phyloP scores from a whole-genome alignment of 2,888 invertebrate genomes.

The Thecocarcelia acutangulata region DNA sequence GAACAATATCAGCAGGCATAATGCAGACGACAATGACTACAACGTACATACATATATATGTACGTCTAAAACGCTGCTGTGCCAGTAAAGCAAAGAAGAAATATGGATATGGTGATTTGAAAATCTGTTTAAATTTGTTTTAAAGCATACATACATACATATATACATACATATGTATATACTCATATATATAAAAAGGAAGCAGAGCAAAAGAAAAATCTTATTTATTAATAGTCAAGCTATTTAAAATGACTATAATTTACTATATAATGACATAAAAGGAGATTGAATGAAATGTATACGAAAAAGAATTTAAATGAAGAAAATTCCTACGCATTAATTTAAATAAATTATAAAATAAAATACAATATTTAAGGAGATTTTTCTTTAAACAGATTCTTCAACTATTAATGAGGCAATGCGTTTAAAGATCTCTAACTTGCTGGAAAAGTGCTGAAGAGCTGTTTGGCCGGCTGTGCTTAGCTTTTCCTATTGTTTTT shows the following conservation, averaged over 20 bases:
- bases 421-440: too few species aligned
- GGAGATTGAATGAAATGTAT: constrained; percentile 39
- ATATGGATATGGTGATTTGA: constrained; percentile 66
- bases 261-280: constrained; percentile 61
- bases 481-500: too few species aligned
- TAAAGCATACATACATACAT: constrained; percentile 5
- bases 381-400: too few species aligned
- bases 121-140: constrained; percentile 69
- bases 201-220: constrained; percentile 9
- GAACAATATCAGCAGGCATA: constrained; percentile 16
- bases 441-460: too few species aligned
- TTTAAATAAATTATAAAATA: constrained; percentile 48
- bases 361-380: constrained; percentile 15
- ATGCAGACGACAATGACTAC: constrained; percentile 13
- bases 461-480: too few species aligned
- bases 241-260: constrained; percentile 68
- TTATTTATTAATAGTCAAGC: constrained; percentile 67
- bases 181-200: neutral
- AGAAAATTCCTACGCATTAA: constrained; percentile 62
- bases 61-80: neutral
- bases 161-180: neutral
- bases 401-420: too few species aligned
- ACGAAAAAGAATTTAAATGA: constrained; percentile 52
- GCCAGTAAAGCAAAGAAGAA: constrained; percentile 31
- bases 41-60: neutral